Percentiles rank a stretch among this genome's conserved stretches.
Evolutionary conservation across 2,797 vertebrate species (phyloP).

Genomic region (Parauchenoglanis punctatus): DNA sequence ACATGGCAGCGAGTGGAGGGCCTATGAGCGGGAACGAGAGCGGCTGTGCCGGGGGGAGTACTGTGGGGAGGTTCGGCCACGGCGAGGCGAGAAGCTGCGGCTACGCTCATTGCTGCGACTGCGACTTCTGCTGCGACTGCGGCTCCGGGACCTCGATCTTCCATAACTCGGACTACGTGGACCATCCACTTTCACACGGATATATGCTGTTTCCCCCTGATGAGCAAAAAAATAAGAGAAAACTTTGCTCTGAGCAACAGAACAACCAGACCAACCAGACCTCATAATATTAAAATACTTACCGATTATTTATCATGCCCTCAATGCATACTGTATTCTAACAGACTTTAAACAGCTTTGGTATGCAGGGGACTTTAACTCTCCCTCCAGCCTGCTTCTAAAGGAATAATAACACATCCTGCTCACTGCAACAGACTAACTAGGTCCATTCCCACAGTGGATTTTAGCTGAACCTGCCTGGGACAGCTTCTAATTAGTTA

Average conservation of each 20-base stretch:
- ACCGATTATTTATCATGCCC: neutral
- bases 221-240: slow-evolving; percentile 58
- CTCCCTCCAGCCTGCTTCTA: neutral
- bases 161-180: slow-evolving; percentile 92
- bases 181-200: slow-evolving; percentile 87
- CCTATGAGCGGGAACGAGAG: slow-evolving; percentile 80
- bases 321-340: neutral
- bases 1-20: slow-evolving; percentile 40
- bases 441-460: neutral
- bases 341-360: neutral
- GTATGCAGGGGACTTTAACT: neutral
- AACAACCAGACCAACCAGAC: too few relatives aligned
- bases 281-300: neutral
- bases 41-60: slow-evolving; percentile 84
- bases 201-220: slow-evolving; percentile 90
- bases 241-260: slow-evolving; percentile 42
- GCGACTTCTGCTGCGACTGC: slow-evolving; percentile 77
- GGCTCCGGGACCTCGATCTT: slow-evolving; percentile 88
- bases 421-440: neutral
- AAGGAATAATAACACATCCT: neutral
- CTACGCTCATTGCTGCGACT: slow-evolving; percentile 87
- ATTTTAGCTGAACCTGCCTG: neutral
- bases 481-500: neutral
- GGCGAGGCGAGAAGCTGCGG: slow-evolving; percentile 75
- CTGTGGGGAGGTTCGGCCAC: slow-evolving; percentile 86